Percentiles rank a stretch among this genome's conserved stretches.
phyloP scores from a whole-genome alignment of 2,888 invertebrate genomes.

The Priapulus caudatus region DNA sequence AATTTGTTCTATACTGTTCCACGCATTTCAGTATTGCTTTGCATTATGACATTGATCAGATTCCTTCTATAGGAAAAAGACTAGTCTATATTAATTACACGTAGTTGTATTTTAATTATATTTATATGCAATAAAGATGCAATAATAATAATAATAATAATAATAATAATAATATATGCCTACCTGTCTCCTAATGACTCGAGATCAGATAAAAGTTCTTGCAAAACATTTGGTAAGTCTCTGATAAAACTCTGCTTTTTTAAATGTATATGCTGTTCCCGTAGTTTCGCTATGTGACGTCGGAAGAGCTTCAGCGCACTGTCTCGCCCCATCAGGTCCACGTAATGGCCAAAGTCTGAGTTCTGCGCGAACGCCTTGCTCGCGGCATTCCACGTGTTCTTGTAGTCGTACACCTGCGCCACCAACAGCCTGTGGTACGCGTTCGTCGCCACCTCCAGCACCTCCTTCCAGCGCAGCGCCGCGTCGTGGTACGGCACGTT shows the following conservation, averaged over 20 bases:
- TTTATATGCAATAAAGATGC: no score
- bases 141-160: no score
- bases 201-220: slow-evolving; percentile 64
- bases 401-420: slow-evolving; percentile 1
- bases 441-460: slow-evolving; percentile 77
- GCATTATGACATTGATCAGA: no score
- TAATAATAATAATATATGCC: no score
- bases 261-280: slow-evolving; percentile 64
- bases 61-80: no score
- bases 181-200: slow-evolving; percentile 52
- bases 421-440: slow-evolving; percentile 52
- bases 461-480: slow-evolving; percentile 67
- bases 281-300: slow-evolving; percentile 62
- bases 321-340: slow-evolving; percentile 73
- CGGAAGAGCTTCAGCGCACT: slow-evolving; percentile 64
- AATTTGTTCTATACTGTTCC: no score
- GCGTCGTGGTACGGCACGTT: slow-evolving; percentile 65
- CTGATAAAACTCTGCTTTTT: slow-evolving; percentile 64
- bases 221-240: slow-evolving; percentile 59
- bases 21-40: no score
- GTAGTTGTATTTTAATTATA: no score
- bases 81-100: no score
- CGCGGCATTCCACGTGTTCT: slow-evolving; percentile 37
- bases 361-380: slow-evolving; percentile 72
- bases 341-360: slow-evolving; percentile 73